Base-by-base conservation (phyloP, 2,797 vertebrate genomes). In the Malacoraja senta region DNA sequence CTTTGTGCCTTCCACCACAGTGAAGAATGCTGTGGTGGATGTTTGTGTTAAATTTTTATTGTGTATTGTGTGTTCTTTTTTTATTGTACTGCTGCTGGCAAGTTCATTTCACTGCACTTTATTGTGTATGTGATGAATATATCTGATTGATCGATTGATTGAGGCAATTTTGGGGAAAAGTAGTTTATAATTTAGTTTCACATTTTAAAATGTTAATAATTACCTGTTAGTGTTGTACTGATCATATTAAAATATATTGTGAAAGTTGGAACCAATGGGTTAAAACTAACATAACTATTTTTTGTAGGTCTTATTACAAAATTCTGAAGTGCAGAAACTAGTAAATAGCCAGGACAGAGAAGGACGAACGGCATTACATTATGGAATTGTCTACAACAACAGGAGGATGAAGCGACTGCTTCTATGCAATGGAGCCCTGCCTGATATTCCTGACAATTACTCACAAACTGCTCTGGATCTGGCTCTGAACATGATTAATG, bases 311-410 rank as follows among this genome's bases (percentile, higher is more conserved):
- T 93, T 94, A 61, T 72, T 94, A 38, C 93, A 93, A 3, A 93
- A 88, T 32, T 72, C n/a, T 71, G 44, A 93, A 7, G 93, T 93
- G 76, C 35, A 93, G 88, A 93, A 94, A 53, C 93, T 94, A 74
- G 65, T 93, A 79, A 81, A 94, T 77, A 93, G 74, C 24, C 74
- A 93, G 72, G 94, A 94, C 80, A 68, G 72, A 8, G 94, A 38
- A 88, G 86, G 93, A 61, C 93, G 93, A 84, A 93, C 93, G 3
- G 93, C 93, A n/a, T 93, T 93, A n/a, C 93, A 93, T 53, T 93
- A 94, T 72, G 93, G 92, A 19, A 76, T 93, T 10, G 21, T 93
- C 79, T 93, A 92, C 32, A 90, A 38, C 24, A 94, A 93, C 76
- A 83, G 53, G 13, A 93, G 90, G 65, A 93, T 58, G 0, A 92